Conservation (phyloP, 1,140 invertebrate genomes). For the Nylanderia fulva region DNA sequence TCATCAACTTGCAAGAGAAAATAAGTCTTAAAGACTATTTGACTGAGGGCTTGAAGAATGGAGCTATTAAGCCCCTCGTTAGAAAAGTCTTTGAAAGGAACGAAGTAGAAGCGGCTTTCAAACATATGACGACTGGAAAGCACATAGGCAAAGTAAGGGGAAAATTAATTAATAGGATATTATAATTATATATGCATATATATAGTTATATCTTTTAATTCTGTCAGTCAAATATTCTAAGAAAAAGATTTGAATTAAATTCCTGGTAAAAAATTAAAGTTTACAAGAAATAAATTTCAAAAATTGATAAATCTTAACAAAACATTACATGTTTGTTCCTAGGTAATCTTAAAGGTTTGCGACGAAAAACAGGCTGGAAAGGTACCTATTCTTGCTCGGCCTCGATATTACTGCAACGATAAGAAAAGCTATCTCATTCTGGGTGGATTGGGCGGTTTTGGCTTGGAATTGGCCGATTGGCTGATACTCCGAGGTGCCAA, state of each 20-base stretch:
- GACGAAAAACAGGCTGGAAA: slow-evolving; percentile 78
- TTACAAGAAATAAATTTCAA: neutral
- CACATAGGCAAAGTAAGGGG: slow-evolving; percentile 89
- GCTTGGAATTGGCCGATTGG: slow-evolving; percentile 93
- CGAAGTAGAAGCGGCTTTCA: slow-evolving; percentile 85
- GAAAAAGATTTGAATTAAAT: too few species aligned
- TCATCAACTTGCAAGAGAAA: slow-evolving; percentile 79
- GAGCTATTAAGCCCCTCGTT: slow-evolving; percentile 84
- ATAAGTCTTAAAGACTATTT: slow-evolving; percentile 80
- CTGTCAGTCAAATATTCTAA: too few species aligned
- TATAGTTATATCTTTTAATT: too few species aligned
- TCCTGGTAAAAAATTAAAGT: too few species aligned
- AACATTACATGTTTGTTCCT: slow-evolving; percentile 2
- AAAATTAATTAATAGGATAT: neutral
- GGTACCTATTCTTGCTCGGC: slow-evolving; percentile 82
- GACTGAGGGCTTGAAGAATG: slow-evolving; percentile 85
- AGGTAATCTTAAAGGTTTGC: slow-evolving; percentile 88
- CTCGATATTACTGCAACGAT: slow-evolving; percentile 86
- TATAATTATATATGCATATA: neutral
- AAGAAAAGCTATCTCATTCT: slow-evolving; percentile 85
- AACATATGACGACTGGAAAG: slow-evolving; percentile 90
- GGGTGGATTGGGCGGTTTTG: slow-evolving; percentile 93
- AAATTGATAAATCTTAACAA: slow-evolving; percentile 17
- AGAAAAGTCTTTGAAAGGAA: slow-evolving; percentile 83
- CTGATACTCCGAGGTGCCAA: slow-evolving; percentile 89